Percentiles rank a stretch among this genome's conserved stretches.
Evolutionary conservation across 2,797 vertebrate genomes (phyloP).

Genomic region (Acrossocheilus wenchowensis): DNA sequence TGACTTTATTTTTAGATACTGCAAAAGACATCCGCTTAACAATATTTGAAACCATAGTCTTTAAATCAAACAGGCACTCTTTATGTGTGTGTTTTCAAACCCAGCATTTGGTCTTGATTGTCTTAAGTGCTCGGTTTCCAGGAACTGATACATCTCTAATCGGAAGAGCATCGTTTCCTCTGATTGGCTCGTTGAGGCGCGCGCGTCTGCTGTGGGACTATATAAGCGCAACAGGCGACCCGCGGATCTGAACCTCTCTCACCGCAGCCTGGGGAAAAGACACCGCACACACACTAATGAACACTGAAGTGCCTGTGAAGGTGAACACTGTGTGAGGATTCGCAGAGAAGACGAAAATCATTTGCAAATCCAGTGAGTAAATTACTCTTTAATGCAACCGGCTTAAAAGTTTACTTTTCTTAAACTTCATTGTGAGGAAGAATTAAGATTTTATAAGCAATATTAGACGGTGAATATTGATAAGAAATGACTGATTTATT

Average conservation of each 20-base stretch:
- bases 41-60: neutral
- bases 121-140: neutral
- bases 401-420: conserved; percentile 23
- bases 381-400: neutral
- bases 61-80: neutral
- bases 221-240: conserved; percentile 64
- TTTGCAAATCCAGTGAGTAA: neutral
- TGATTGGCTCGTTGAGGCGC: conserved; percentile 69
- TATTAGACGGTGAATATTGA: neutral
- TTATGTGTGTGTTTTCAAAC: neutral
- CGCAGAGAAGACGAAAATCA: neutral
- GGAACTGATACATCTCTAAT: neutral
- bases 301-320: neutral
- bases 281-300: neutral
- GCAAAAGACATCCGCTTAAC: neutral
- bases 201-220: conserved; percentile 54
- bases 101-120: neutral
- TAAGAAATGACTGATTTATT: neutral
- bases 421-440: neutral
- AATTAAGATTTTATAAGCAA: neutral
- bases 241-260: neutral
- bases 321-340: conserved; percentile 17
- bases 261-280: neutral
- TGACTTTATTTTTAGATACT: neutral
- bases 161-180: conserved; percentile 59